Evolutionary conservation across 2,797 vertebrate genomes (phyloP), one percentile per base, ranked within the genome.

Genomic region (Trachurus trachurus): DNA sequence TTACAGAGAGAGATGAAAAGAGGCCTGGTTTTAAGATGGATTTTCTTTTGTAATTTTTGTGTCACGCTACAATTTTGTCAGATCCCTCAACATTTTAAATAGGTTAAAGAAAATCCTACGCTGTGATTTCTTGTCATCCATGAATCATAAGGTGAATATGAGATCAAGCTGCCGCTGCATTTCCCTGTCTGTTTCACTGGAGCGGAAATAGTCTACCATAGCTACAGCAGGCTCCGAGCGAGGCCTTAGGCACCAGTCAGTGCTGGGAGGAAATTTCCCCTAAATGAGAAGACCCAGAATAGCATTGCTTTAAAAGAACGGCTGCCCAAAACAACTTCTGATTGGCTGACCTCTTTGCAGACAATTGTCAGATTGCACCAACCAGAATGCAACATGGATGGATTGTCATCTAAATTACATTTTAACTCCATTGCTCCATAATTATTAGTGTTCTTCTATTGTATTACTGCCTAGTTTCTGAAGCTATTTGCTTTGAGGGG

Each of bases 201-300:
- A 54, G 71, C 60, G 70, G 80, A 91, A 84, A 88, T 59, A 84
- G 61, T 78, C 68, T 70, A 45, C 78, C 78, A 64, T 69, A 44
- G 80, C 87, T 89, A 86, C 81, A 85, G 72, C 44, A 61, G 64
- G 81, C 88, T 86, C 40, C 63, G 0, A 90, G 90, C 84, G 0
- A 81, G 76, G 85, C 87, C 83, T 76, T 47, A 71, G 89, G 90
- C 87, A 73, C 44, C 81, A 81, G 71, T 75, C 71, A 85, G 80
- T 78, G 86, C 85, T 89, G 57, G 59, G 63, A 88, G 84, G 77
- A 40, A 87, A 81, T 65, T 77, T 80, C 66, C 62, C 61, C 75
- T 61, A 72, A 76, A 75, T 8, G 29, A 86, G 61, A 79, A 68
- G 13, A 74, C 76, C 66, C 71, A 82, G 83, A 89, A 87, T 84